Evolutionary conservation across 2,113 vertebrate species (phyloP).

Genomic region (Microtus oregoni): DNA sequence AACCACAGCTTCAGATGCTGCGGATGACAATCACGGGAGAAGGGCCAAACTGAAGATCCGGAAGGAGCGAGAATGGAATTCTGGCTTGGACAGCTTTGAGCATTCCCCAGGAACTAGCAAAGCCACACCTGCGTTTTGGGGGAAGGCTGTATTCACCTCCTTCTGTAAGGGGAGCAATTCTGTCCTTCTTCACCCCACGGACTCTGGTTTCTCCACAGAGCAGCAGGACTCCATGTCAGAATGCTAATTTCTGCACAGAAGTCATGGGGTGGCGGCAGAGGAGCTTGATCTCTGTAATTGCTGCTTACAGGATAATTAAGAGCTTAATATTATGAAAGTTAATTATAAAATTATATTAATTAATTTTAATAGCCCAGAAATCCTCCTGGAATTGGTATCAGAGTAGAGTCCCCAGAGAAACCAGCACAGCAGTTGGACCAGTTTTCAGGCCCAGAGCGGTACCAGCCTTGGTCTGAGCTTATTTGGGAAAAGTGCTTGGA

Average conservation of each 20-base stretch:
- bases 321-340: slow-evolving; percentile 64
- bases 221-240: slow-evolving; percentile 1
- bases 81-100: background rate
- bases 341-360: slow-evolving; percentile 73
- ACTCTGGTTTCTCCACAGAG: background rate
- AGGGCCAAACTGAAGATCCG: background rate
- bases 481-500: background rate
- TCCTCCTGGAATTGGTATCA: slow-evolving; percentile 42
- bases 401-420: background rate
- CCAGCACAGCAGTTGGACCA: background rate
- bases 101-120: background rate
- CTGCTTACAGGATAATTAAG: slow-evolving; percentile 65
- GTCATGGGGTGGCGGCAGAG: background rate
- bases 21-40: background rate
- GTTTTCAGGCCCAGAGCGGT: background rate
- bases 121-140: background rate
- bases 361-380: slow-evolving; percentile 52
- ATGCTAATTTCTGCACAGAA: slow-evolving; percentile 22
- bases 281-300: background rate
- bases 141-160: background rate
- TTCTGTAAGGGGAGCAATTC: background rate
- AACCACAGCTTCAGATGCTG: background rate
- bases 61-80: background rate
- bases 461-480: background rate
- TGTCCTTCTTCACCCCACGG: background rate